Base-by-base conservation (phyloP, 2,888 invertebrate species). In the Polylopha cassiicola region DNA sequence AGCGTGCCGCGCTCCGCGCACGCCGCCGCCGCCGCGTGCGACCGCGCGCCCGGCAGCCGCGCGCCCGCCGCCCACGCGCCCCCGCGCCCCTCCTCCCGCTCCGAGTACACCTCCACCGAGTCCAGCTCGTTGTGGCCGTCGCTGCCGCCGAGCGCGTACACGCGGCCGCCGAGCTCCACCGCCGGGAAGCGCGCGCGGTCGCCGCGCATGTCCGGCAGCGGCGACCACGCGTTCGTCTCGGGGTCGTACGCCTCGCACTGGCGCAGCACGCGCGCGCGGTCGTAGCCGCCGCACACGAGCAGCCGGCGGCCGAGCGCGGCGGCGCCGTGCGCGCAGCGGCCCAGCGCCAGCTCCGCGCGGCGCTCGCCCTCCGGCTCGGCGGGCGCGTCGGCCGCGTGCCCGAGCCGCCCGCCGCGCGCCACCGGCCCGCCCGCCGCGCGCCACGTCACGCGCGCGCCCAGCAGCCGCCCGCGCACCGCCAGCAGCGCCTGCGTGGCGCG, bases 91-190 rank as follows among this genome's bases (percentile, higher is more conserved):
- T 48, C 41, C 2, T 37, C 32, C 42, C 43, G 26, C 37, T 28
- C 16, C 0, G 3, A 11, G 44, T 62, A 61, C 33, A 64, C 68
- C 42, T 73, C 71, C 45, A 80, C 73, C 23, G 77, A 90, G 53
- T 90, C 90, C 53, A 95, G 85, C 70, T 96, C 95, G 6, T 89
- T 89, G 47, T 91, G 90, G 0, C 95, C 96, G 76, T 95, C 94
- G 55, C 92, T 93, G 20, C 95, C 95, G 37, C 94, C 95, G 30
- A 94, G 86, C 20, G 91, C 93, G 75, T 90, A 94, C n/a, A 95
- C 88, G 48, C 87, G 86, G 50, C 87, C 90, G 28, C 87, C 84
- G 6, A 93, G 79, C 43, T 53, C 47, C 17, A 92, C 91, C 20
- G 92, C 90, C 55, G 92, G 91, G 77, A 95, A 93, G 15, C 95